These are phyloP conservation scores for Isotomurus palustris DNA, from an alignment of 2,888 invertebrate genomes.

Conservation along the genomic window DNA sequence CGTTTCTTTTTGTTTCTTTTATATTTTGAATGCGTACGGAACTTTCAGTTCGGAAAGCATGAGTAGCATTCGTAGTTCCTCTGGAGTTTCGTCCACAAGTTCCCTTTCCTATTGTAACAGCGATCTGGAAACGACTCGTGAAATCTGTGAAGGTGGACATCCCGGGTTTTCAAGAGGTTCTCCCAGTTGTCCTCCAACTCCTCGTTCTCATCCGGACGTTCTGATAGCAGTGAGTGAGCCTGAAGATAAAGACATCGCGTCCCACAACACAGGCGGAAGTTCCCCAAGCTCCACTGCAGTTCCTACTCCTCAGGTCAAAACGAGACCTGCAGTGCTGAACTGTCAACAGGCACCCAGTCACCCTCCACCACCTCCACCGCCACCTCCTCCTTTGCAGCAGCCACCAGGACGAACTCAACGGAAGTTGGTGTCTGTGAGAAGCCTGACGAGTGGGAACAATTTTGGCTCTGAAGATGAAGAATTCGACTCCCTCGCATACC, in stretches of 20 bases:
- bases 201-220: slow-evolving; percentile 37
- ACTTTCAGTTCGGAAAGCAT: slow-evolving; percentile 46
- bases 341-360: background rate
- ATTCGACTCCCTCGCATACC: slow-evolving; percentile 12
- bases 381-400: background rate
- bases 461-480: slow-evolving; percentile 9
- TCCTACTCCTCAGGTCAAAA: no score
- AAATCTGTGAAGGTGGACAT: slow-evolving; percentile 29
- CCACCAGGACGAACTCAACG: background rate
- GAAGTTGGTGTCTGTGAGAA: no score
- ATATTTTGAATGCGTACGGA: slow-evolving; percentile 19
- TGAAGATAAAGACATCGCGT: slow-evolving; percentile 25
- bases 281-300: no score
- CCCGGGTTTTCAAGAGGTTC: slow-evolving; percentile 19
- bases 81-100: slow-evolving; percentile 44
- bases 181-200: slow-evolving; percentile 25
- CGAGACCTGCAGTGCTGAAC: background rate
- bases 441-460: background rate
- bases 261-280: no score
- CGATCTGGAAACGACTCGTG: slow-evolving; percentile 41
- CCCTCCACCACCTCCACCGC: background rate
- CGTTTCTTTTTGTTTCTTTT: slow-evolving; percentile 21
- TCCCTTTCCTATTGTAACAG: slow-evolving; percentile 46
- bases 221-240: slow-evolving; percentile 41
- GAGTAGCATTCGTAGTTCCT: slow-evolving; percentile 46